Evolutionary conservation across 2,797 vertebrate genomes (phyloP).

Genomic region (Momotus momota): DNA sequence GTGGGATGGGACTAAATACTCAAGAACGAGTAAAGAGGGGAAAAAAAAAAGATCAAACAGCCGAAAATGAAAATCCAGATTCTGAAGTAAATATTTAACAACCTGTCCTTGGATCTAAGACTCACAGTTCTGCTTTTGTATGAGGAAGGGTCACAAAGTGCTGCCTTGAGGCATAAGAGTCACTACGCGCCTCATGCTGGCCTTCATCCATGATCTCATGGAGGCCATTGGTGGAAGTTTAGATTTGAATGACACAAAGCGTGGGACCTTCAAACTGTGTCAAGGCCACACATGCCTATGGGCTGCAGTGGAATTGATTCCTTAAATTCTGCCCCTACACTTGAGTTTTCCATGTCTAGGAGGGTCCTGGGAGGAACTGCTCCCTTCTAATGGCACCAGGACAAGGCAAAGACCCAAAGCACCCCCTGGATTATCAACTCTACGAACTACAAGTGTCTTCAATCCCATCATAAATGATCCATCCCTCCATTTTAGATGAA

Average conservation of each 20-base stretch:
- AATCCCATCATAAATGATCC: background rate
- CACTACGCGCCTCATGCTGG: rapidly evolving
- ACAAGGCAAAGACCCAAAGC: background rate
- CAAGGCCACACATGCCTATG: background rate
- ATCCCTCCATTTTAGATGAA: background rate
- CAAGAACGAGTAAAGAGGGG: background rate
- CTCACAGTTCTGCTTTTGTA: background rate
- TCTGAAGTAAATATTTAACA: background rate
- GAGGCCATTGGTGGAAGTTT: background rate
- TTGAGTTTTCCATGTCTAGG: background rate
- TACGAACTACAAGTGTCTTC: background rate
- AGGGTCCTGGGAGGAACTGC: background rate
- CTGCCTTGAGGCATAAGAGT: background rate
- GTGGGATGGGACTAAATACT: slow-evolving; percentile 43
- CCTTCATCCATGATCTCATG: background rate
- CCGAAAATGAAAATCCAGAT: slow-evolving; percentile 10
- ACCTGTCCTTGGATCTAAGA: background rate
- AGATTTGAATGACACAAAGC: background rate
- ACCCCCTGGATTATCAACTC: background rate
- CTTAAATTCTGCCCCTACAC: background rate
- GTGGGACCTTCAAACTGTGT: background rate
- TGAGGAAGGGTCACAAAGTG: background rate
- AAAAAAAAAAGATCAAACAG: slow-evolving; percentile 17
- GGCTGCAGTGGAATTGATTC: background rate
- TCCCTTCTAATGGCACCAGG: background rate